phyloP scores from a whole-genome alignment of 2,797 vertebrate genomes.

The Oreonectes daqikongensis region DNA sequence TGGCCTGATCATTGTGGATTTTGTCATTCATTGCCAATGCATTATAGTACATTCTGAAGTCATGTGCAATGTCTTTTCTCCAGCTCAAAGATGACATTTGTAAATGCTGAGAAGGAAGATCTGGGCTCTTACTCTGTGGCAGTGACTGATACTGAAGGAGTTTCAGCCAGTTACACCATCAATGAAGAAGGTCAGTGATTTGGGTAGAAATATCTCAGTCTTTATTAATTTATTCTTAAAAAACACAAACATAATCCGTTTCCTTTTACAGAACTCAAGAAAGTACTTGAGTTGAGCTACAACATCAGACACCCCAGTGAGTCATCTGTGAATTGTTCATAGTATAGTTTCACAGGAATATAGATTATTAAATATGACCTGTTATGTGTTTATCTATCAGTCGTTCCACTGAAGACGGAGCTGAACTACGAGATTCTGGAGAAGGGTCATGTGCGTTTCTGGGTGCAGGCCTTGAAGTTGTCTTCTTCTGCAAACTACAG shows the following conservation, averaged over 20 bases:
- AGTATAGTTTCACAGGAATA: not conserved
- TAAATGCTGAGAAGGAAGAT: conserved; percentile 85
- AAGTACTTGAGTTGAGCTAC: conserved; percentile 87
- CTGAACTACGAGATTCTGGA: conserved; percentile 92
- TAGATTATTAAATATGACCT: not conserved
- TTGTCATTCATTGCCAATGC: not conserved
- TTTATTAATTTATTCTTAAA: not conserved
- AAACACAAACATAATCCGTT: conserved; percentile 31
- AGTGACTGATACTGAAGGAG: conserved; percentile 90
- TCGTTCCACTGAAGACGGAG: conserved; percentile 91
- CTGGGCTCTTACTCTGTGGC: conserved; percentile 87
- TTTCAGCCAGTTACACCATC: conserved; percentile 87
- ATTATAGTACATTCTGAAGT: not conserved
- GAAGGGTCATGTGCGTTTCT: conserved; percentile 95
- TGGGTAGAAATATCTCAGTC: not conserved
- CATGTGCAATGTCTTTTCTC: conserved; percentile 33
- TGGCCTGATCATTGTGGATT: conserved; percentile 2
- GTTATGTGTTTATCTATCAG: conserved; percentile 70
- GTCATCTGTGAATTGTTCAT: conserved; percentile 58
- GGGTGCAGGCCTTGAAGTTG: conserved; percentile 88
- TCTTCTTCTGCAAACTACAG: conserved; percentile 84
- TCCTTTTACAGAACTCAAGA: conserved; percentile 81
- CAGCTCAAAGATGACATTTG: conserved; percentile 89
- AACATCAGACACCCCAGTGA: conserved; percentile 93
- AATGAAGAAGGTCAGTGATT: conserved; percentile 82